A percentile compares a stretch with the other conserved stretches of the same genome.
Evolutionary conservation across 2,888 invertebrate genomes (phyloP).

Genomic region (Nasonia oneida): DNA sequence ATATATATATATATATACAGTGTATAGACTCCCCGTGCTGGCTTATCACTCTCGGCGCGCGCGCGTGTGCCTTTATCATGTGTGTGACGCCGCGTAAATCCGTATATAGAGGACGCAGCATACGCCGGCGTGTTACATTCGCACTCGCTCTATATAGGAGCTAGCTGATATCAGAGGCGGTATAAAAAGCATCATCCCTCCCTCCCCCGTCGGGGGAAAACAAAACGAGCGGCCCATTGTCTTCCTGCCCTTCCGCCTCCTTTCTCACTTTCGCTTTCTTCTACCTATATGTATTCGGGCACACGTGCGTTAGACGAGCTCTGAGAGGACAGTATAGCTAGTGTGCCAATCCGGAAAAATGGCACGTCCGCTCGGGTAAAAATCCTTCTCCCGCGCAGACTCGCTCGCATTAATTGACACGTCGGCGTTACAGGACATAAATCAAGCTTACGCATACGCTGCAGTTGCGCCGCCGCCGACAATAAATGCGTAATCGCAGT

Average conservation of each 20-base stretch:
- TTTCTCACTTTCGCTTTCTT: neutral
- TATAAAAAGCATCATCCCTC: constrained; percentile 42
- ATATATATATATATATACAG: neutral
- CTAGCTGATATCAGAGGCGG: constrained; percentile 18
- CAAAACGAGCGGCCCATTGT: constrained; percentile 28
- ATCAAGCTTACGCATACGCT: constrained; percentile 47
- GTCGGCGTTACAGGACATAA: constrained; percentile 33
- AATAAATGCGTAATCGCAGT: constrained; percentile 59
- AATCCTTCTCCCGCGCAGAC: neutral
- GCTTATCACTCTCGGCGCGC: constrained; percentile 14
- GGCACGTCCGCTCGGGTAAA: neutral
- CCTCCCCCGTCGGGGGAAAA: constrained; percentile 3
- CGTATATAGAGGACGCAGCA: too few species aligned
- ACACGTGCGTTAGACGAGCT: neutral
- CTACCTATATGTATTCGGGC: neutral
- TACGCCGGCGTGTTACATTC: neutral
- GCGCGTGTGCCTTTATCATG: neutral
- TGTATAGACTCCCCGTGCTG: too few species aligned
- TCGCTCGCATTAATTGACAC: constrained; percentile 55
- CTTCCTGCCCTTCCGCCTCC: neutral
- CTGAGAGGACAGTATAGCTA: neutral
- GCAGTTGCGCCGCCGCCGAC: constrained; percentile 5
- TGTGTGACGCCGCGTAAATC: constrained; percentile 26
- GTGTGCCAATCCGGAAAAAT: constrained; percentile 18
- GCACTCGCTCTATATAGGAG: neutral